Conservation (phyloP, 2,113 vertebrate genomes). For the Malaclemys terrapin region DNA sequence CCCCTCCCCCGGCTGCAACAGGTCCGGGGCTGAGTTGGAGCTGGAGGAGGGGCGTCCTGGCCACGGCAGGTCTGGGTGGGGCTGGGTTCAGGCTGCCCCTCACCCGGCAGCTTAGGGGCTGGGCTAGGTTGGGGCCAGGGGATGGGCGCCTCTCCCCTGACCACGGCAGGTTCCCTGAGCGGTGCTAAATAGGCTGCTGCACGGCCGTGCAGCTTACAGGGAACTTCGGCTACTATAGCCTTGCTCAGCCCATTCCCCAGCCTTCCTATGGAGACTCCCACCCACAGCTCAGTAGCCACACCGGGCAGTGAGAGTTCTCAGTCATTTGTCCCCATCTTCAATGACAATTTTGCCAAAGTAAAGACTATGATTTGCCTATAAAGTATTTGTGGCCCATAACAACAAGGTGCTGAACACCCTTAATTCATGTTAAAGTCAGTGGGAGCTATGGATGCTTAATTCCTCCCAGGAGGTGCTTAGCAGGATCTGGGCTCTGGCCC, state of each 20-base stretch:
- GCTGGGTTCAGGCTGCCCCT: too few relatives aligned
- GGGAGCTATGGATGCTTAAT: background rate
- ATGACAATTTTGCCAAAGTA: background rate
- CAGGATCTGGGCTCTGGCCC: background rate
- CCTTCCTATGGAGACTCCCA: background rate
- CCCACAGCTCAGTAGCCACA: background rate
- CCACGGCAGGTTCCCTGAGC: too few relatives aligned
- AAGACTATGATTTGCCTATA: background rate
- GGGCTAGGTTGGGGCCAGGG: too few relatives aligned
- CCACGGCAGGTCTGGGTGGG: too few relatives aligned
- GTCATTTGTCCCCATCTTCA: background rate
- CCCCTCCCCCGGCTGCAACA: too few relatives aligned
- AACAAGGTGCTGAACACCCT: background rate
- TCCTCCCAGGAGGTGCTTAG: background rate
- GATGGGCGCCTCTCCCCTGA: too few relatives aligned
- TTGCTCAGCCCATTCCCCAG: background rate
- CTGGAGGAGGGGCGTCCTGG: too few relatives aligned
- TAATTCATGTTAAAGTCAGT: background rate
- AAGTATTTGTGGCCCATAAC: background rate
- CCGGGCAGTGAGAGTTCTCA: background rate
- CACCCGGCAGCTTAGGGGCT: too few relatives aligned
- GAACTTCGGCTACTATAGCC: background rate
- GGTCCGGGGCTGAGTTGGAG: too few relatives aligned
- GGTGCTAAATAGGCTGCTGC: too few relatives aligned
- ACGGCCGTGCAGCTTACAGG: too few relatives aligned